Conservation (phyloP, 2,113 vertebrate genomes). For the Hemicordylus capensis region DNA sequence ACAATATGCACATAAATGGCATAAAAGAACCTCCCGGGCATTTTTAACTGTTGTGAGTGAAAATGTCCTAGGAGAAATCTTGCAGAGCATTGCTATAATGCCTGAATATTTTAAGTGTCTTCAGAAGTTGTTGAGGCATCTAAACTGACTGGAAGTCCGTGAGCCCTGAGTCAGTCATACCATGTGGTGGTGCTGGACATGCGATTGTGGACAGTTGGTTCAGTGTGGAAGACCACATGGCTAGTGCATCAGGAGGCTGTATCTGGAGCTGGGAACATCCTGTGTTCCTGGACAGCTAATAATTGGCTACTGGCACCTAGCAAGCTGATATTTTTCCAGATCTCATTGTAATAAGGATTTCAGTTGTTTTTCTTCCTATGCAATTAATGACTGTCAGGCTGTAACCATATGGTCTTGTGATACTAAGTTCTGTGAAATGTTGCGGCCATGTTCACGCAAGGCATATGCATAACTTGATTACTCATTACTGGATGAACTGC, state of each 20-base stretch:
- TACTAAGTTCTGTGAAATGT: not conserved
- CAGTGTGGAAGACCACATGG: not conserved
- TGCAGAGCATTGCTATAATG: not conserved
- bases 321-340: not conserved
- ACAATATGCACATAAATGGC: not conserved
- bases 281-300: not conserved
- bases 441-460: too few relatives aligned
- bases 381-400: not conserved
- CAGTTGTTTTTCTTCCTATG: not conserved
- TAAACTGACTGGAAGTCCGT: not conserved
- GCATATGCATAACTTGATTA: not conserved
- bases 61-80: not conserved
- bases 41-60: not conserved
- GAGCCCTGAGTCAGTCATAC: not conserved
- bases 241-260: not conserved
- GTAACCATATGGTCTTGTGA: not conserved
- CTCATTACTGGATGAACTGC: not conserved
- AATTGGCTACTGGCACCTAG: not conserved
- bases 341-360: not conserved
- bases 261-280: not conserved
- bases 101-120: not conserved
- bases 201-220: not conserved
- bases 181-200: too few relatives aligned
- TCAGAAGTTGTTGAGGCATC: not conserved
- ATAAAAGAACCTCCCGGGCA: not conserved